Evolutionary conservation across 2,888 invertebrate species (phyloP).

Genomic region (Hermodice carunculata): DNA sequence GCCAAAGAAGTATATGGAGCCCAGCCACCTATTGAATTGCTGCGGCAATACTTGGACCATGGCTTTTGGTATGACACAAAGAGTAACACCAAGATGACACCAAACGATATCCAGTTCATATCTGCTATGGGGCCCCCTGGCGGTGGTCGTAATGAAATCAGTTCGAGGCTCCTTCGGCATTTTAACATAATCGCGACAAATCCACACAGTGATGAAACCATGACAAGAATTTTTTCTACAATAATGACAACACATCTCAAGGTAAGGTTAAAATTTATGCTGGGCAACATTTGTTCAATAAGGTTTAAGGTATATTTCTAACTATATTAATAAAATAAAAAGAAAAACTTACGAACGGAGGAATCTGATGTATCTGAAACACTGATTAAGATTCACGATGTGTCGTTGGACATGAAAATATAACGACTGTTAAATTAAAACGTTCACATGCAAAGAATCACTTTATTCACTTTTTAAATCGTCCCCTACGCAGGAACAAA

Average conservation of each 20-base stretch:
- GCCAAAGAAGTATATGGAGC: slow-evolving; percentile 85
- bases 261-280: too few relatives aligned
- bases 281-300: too few relatives aligned
- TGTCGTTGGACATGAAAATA: too few relatives aligned
- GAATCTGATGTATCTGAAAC: too few relatives aligned
- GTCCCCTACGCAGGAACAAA: slow-evolving; percentile 80
- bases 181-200: slow-evolving; percentile 89
- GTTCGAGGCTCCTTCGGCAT: slow-evolving; percentile 86
- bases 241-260: slow-evolving; percentile 68
- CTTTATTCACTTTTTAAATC: too few relatives aligned
- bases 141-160: slow-evolving; percentile 86
- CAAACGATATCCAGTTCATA: slow-evolving; percentile 83
- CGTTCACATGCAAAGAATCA: too few relatives aligned
- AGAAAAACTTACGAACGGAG: too few relatives aligned
- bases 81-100: slow-evolving; percentile 81
- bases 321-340: too few relatives aligned
- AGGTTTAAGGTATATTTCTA: too few relatives aligned
- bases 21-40: slow-evolving; percentile 86
- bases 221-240: slow-evolving; percentile 84
- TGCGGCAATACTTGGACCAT: slow-evolving; percentile 86
- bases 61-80: slow-evolving; percentile 87
- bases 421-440: too few relatives aligned
- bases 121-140: slow-evolving; percentile 92
- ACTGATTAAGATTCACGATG: too few relatives aligned
- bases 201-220: slow-evolving; percentile 88